These are phyloP conservation scores for Ptilodon capucinus DNA, from an alignment of 2,888 invertebrate species.

Conservation along the genomic window DNA sequence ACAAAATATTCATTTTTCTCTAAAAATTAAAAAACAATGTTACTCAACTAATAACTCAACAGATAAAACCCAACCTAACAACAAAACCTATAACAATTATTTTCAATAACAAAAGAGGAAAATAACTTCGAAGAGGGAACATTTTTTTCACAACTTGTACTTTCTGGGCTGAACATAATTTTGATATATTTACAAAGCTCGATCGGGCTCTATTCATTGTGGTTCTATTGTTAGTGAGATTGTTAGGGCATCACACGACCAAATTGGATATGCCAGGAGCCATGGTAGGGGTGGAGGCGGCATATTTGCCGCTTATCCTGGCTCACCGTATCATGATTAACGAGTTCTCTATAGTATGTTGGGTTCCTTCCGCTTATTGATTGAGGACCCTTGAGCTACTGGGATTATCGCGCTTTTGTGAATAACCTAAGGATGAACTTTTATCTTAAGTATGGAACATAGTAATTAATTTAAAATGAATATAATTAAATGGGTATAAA, in stretches of 20 bases:
- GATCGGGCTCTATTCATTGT: constrained; percentile 31
- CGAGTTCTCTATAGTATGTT: constrained; percentile 15
- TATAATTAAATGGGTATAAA: too few relatives aligned
- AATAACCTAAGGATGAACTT: not conserved
- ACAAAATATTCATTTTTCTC: too few relatives aligned
- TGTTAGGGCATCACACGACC: constrained; percentile 47
- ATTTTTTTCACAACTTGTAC: constrained; percentile 21
- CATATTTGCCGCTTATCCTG: constrained; percentile 33
- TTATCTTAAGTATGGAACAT: not conserved
- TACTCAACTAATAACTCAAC: not conserved
- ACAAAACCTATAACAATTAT: constrained; percentile 11
- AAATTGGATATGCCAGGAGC: constrained; percentile 57
- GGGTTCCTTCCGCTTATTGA: constrained; percentile 8
- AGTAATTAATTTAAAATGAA: too few relatives aligned
- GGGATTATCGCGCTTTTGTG: not conserved
- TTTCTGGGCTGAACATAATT: constrained; percentile 24
- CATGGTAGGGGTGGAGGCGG: constrained; percentile 24
- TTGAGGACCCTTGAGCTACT: constrained; percentile 5
- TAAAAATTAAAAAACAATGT: too few relatives aligned
- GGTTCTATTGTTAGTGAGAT: constrained; percentile 44
- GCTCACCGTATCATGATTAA: constrained; percentile 24
- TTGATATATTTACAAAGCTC: constrained; percentile 31
- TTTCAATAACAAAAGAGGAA: constrained; percentile 18
- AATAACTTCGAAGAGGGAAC: constrained; percentile 8
- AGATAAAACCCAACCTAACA: not conserved